Evolutionary conservation across 2,888 invertebrate genomes (phyloP).

Genomic region (Philereme vetulata): DNA sequence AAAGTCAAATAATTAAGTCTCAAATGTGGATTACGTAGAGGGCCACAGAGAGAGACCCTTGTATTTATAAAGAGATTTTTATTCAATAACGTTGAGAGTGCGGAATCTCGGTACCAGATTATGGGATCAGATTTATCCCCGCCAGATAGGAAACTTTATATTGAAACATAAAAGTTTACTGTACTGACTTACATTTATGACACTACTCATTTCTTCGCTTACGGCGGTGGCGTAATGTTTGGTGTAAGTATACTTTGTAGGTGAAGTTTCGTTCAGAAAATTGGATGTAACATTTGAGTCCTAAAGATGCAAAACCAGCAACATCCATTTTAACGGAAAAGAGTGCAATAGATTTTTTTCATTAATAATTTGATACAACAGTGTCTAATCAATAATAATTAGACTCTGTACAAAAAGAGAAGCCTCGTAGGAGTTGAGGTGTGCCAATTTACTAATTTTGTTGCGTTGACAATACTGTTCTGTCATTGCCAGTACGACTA

Average conservation of each 20-base stretch:
- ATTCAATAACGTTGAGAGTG: not conserved
- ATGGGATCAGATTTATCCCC: not conserved
- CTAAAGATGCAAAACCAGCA: too few species aligned
- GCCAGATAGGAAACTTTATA: conserved; percentile 5
- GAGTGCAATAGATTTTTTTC: too few species aligned
- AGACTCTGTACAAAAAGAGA: too few species aligned
- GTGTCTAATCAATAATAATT: too few species aligned
- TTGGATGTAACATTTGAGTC: not conserved
- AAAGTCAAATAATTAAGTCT: conserved; percentile 41
- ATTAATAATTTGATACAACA: too few species aligned
- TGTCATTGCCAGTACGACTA: too few species aligned
- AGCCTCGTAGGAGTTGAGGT: too few species aligned
- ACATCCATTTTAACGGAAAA: too few species aligned
- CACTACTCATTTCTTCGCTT: not conserved
- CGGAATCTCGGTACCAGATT: not conserved
- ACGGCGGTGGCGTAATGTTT: not conserved
- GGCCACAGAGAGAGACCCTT: conserved; percentile 6
- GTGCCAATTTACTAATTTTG: too few species aligned
- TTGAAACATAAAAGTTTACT: conserved; percentile 17
- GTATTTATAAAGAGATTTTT: conserved; percentile 11
- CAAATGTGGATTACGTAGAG: conserved; percentile 29
- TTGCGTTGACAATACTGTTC: too few species aligned
- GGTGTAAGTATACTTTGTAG: not conserved
- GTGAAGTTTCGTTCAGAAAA: not conserved
- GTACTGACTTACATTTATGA: conserved; percentile 10